Evolutionary conservation across 1,140 invertebrate genomes (phyloP).

Genomic region (Ips typographus): DNA sequence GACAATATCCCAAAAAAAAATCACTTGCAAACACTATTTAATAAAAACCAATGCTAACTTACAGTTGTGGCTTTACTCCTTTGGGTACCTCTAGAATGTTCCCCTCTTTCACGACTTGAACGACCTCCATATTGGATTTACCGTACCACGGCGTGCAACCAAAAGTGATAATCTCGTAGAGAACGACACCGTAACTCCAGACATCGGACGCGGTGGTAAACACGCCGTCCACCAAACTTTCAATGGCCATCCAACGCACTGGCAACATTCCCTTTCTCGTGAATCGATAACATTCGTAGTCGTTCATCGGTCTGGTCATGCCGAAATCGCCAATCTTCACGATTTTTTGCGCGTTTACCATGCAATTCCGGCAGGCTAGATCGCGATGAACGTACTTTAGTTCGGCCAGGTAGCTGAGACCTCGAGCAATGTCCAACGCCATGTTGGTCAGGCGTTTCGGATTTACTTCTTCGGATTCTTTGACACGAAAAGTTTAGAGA

Average conservation of each 20-base stretch:
- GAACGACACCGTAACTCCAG: conserved; percentile 82
- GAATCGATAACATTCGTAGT: conserved; percentile 86
- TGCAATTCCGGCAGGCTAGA: conserved; percentile 84
- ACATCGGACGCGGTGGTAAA: conserved; percentile 84
- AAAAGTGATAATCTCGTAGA: conserved; percentile 85
- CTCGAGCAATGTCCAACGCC: conserved; percentile 83
- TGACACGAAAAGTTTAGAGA: neutral
- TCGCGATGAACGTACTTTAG: conserved; percentile 85
- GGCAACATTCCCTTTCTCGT: conserved; percentile 68
- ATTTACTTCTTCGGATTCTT: conserved; percentile 67
- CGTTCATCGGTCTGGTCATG: conserved; percentile 86
- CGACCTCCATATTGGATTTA: conserved; percentile 79
- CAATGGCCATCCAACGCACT: conserved; percentile 92
- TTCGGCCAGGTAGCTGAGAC: conserved; percentile 77
- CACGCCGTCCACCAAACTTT: conserved; percentile 76
- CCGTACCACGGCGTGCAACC: conserved; percentile 88
- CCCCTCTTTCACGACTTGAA: conserved; percentile 76
- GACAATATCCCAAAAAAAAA: too few relatives aligned
- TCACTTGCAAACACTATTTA: too few relatives aligned
- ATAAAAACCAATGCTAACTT: conserved; percentile 53
- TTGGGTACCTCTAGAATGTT: conserved; percentile 70
- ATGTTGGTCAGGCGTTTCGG: conserved; percentile 78
- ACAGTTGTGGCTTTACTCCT: conserved; percentile 76
- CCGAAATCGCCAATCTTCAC: conserved; percentile 93
- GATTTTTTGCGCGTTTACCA: conserved; percentile 77